A percentile compares a stretch with the other conserved stretches of the same genome.
phyloP scores from a whole-genome alignment of 2,888 invertebrate genomes.

The Phalangium opilio region DNA sequence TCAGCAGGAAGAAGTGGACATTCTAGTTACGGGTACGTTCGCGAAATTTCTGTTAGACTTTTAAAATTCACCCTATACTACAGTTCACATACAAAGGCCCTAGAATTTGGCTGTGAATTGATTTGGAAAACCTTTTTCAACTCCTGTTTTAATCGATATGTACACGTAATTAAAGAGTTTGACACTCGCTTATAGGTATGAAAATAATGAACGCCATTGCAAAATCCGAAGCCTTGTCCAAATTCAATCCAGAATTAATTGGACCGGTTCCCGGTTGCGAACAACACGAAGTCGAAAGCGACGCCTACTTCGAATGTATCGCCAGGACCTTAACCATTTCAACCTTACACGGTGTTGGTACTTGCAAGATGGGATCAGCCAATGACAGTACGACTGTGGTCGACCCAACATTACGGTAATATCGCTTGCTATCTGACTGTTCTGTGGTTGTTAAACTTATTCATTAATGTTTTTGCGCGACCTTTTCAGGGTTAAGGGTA shows the following conservation, averaged over 20 bases:
- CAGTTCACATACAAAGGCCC: too few species aligned
- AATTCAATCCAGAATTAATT: too few species aligned
- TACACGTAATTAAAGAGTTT: slow-evolving; percentile 22
- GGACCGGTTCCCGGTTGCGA: slow-evolving; percentile 18
- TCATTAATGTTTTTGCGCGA: too few species aligned
- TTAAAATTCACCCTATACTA: too few species aligned
- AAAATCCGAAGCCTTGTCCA: slow-evolving; percentile 39
- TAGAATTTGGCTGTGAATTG: too few species aligned
- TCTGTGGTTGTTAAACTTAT: too few species aligned
- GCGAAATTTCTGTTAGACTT: too few species aligned
- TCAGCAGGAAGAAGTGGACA: slow-evolving; percentile 43
- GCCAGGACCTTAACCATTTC: slow-evolving; percentile 46
- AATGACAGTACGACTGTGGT: slow-evolving; percentile 44
- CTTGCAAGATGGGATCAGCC: slow-evolving; percentile 49
- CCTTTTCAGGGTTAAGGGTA: too few species aligned
- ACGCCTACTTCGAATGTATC: slow-evolving; percentile 45
- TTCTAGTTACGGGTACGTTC: slow-evolving; percentile 42
- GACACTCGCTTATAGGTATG: slow-evolving; percentile 35
- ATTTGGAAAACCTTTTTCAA: too few species aligned
- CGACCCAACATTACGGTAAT: slow-evolving; percentile 46
- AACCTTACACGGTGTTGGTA: slow-evolving; percentile 65
- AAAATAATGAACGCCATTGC: slow-evolving; percentile 41
- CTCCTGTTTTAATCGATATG: slow-evolving; percentile 28
- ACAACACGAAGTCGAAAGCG: slow-evolving; percentile 35
- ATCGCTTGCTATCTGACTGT: too few species aligned